A percentile compares a stretch with the other conserved stretches of the same genome.
These are phyloP conservation scores for Iguana delicatissima DNA, from an alignment of 2,797 vertebrate genomes.

Conservation along the genomic window DNA sequence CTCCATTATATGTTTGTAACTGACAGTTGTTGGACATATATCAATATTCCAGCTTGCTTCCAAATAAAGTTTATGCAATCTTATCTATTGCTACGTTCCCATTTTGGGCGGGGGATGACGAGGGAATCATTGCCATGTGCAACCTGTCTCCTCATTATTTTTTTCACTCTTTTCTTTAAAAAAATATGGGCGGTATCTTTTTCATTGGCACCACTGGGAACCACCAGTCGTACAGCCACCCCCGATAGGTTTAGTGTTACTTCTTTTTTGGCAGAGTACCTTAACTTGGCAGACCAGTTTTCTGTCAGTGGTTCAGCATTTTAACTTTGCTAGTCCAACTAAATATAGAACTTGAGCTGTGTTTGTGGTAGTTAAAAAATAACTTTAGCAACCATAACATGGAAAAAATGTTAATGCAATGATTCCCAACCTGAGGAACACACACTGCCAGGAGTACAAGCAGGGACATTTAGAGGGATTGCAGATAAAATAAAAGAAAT, in stretches of 20 bases:
- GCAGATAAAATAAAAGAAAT: too few species aligned
- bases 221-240: not conserved
- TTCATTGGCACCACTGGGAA: not conserved
- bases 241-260: slow-evolving; percentile 26
- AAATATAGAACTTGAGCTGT: slow-evolving; percentile 32
- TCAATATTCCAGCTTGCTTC: not conserved
- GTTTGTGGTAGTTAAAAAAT: not conserved
- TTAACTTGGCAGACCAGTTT: not conserved
- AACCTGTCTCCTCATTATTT: not conserved
- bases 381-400: not conserved
- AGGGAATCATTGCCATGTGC: not conserved
- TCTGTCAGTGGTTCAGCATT: slow-evolving; percentile 10
- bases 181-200: not conserved
- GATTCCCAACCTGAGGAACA: too few species aligned
- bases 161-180: too few species aligned
- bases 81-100: not conserved
- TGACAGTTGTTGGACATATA: not conserved
- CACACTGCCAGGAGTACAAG: too few species aligned
- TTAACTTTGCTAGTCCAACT: slow-evolving; percentile 8
- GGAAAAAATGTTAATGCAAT: not conserved
- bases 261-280: not conserved
- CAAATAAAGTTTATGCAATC: not conserved
- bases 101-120: not conserved
- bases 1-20: not conserved
- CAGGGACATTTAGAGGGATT: too few species aligned